phyloP scores from a whole-genome alignment of 2,113 vertebrate genomes.

The Butorides virescens region DNA sequence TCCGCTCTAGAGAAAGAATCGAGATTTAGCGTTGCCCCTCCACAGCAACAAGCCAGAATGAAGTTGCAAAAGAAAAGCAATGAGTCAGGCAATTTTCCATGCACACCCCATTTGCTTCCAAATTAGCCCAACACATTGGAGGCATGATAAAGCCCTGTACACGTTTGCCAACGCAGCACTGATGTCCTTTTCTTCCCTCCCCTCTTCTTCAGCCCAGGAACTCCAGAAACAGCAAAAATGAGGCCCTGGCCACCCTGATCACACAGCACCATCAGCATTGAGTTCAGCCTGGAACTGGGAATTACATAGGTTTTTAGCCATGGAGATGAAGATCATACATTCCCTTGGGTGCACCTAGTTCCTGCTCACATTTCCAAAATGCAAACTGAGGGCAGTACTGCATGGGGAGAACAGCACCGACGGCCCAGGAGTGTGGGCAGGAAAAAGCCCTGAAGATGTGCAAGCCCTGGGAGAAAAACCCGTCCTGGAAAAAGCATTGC shows the following conservation, averaged over 20 bases:
- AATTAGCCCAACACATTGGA: background rate
- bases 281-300: background rate
- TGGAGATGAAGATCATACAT: background rate
- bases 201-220: background rate
- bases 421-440: fast-evolving
- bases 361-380: background rate
- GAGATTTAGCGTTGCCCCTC: background rate
- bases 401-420: background rate
- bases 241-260: background rate
- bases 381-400: background rate
- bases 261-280: background rate
- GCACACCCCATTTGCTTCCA: background rate
- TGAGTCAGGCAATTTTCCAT: background rate
- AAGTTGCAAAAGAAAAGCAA: background rate
- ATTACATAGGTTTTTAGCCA: background rate
- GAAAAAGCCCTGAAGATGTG: background rate
- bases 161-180: background rate
- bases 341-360: background rate
- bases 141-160: background rate
- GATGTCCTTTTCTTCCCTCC: background rate
- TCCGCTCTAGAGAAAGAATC: constrained; percentile 55
- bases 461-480: background rate
- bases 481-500: background rate
- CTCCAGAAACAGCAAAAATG: background rate
- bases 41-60: background rate